A percentile compares a stretch with the other conserved stretches of the same genome.
phyloP scores from a whole-genome alignment of 2,113 vertebrate genomes.

The Embiotoca jacksoni region DNA sequence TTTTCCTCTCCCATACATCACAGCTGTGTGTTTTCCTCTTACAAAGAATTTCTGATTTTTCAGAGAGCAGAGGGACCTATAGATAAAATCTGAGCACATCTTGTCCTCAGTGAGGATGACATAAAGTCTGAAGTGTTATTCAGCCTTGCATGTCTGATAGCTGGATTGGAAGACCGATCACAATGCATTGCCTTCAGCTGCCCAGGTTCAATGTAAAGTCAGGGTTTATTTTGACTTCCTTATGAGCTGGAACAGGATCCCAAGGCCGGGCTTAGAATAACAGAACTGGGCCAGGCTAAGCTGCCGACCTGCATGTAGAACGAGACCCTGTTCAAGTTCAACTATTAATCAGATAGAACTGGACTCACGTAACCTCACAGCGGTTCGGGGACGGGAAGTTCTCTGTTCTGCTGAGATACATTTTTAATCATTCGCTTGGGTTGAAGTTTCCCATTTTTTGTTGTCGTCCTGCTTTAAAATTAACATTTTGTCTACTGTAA shows the following conservation, averaged over 20 bases:
- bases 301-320: slow-evolving; percentile 44
- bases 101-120: slow-evolving; percentile 14
- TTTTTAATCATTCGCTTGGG: slow-evolving; percentile 28
- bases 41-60: not conserved
- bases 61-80: not conserved
- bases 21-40: not conserved
- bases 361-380: slow-evolving; percentile 7
- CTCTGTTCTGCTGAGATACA: slow-evolving; percentile 44
- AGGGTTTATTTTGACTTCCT: slow-evolving; percentile 66
- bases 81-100: slow-evolving; percentile 13
- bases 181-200: slow-evolving; percentile 23
- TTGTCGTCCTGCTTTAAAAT: slow-evolving; percentile 32
- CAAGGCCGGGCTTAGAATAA: slow-evolving; percentile 45
- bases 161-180: slow-evolving; percentile 42
- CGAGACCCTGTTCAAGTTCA: slow-evolving; percentile 35
- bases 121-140: slow-evolving; percentile 23
- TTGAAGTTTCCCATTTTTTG: not conserved
- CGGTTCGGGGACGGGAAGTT: slow-evolving; percentile 24
- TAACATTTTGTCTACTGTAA: slow-evolving; percentile 28
- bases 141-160: slow-evolving; percentile 23
- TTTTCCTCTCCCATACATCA: too few species aligned
- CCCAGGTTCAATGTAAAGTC: slow-evolving; percentile 30
- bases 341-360: slow-evolving; percentile 54
- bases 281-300: slow-evolving; percentile 51
- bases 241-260: slow-evolving; percentile 55